Base-by-base conservation (phyloP, 2,797 vertebrate species). In the Notolabrus celidotus region DNA sequence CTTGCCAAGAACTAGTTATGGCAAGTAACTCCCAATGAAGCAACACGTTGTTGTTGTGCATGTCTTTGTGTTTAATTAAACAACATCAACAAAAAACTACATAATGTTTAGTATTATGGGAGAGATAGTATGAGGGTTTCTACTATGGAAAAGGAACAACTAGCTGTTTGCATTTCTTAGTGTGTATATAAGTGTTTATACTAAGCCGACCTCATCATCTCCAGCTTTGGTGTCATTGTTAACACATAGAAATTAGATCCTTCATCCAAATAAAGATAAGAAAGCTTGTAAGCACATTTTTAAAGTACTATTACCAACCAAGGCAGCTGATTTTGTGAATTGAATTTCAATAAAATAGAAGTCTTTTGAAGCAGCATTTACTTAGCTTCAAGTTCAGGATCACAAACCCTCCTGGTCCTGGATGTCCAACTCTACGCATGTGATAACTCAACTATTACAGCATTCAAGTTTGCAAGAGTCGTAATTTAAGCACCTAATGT, bases 371-470 rank as follows among this genome's bases (percentile, higher is more conserved):
- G 27, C 38, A 19, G 9, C n/a, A n/a, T 19, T 68, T 62, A 15
- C 20, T 54, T 22, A 41, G 72, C 27, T 12, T 14, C 17, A 41
- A 34, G 53, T 20, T 34, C 22, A 22, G 2, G 57, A 42, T 5
- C 58, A 38, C 0, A 14, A 8, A 66, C 43, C 7, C 45, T 56
- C 7, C 16, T 34, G 29, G 12, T 39, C 14, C 14, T 19, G 7
- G 22, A 34, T 54, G 19, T 36, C 33, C 52, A 39, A 27, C 17
- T 34, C 10, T 23, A 62, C 43, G 31, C 36, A 47, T 22, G 20
- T 31, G 33, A 33, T 9, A 34, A 46, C 33, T 69, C 38, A 60
- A 52, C 27, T 50, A 31, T 68, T 52, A 46, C 12, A 6, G 59
- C 60, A 59, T 33, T 51, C 4, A 38, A 53, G 36, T 41, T 20